phyloP scores from a whole-genome alignment of 2,888 invertebrate genomes.

The Pyrrhosoma nymphula region DNA sequence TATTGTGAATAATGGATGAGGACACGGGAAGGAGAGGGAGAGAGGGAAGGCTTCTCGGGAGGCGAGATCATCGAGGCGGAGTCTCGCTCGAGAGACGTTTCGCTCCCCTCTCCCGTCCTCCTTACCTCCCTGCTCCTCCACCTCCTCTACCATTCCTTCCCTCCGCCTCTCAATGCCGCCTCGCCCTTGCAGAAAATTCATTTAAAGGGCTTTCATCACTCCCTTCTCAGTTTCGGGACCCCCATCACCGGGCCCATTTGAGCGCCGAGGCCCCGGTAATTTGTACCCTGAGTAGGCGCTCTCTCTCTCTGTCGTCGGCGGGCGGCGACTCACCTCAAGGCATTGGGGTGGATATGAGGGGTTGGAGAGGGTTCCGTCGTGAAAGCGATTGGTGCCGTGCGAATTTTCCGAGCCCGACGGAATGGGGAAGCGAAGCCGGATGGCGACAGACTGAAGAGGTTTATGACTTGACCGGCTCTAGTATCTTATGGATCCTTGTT shows the following conservation, averaged over 20 bases:
- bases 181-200: conserved; percentile 35
- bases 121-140: neutral
- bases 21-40: neutral
- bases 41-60: neutral
- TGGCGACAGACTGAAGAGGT: neutral
- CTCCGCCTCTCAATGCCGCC: neutral
- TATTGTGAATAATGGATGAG: conserved; percentile 39
- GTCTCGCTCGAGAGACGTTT: neutral
- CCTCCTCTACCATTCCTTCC: neutral
- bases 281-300: conserved; percentile 22
- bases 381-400: neutral
- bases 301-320: neutral
- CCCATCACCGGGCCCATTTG: neutral
- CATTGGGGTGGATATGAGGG: neutral
- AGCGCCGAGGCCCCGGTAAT: conserved; percentile 22
- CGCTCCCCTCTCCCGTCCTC: neutral
- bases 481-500: neutral
- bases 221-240: conserved; percentile 22
- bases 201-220: conserved; percentile 39
- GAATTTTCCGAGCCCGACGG: neutral
- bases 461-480: neutral
- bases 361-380: neutral
- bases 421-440: neutral
- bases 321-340: too few relatives aligned
- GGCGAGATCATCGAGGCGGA: conserved; percentile 17